Conservation (phyloP, 1,140 invertebrate species). For the Drosophila nigrodunni region DNA sequence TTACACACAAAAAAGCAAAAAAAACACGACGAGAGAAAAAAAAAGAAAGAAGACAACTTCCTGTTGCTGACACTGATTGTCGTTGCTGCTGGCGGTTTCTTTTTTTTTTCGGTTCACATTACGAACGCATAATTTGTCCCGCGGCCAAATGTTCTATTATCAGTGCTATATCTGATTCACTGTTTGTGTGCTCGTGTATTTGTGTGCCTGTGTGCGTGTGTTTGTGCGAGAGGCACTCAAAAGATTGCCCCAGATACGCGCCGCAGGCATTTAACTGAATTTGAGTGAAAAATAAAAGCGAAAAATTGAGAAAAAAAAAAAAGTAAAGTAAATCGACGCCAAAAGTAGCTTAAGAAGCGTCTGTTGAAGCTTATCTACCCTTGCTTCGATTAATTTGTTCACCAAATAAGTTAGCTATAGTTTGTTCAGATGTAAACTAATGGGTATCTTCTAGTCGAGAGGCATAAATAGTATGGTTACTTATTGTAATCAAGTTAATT, state of each 20-base stretch:
- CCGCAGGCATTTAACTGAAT: constrained; percentile 67
- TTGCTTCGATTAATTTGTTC: too few species aligned
- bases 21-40: background rate
- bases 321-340: constrained; percentile 36
- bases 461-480: background rate
- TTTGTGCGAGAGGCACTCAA: constrained; percentile 28
- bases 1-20: constrained; percentile 51
- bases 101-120: constrained; percentile 33
- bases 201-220: background rate
- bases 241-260: constrained; percentile 61
- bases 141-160: constrained; percentile 77
- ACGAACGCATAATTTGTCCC: constrained; percentile 73
- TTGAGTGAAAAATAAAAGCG: constrained; percentile 61
- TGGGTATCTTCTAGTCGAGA: too few species aligned
- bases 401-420: too few species aligned
- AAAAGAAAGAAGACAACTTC: constrained; percentile 38
- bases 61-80: constrained; percentile 79
- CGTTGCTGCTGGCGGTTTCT: constrained; percentile 41
- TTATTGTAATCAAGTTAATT: constrained; percentile 78
- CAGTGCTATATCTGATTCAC: constrained; percentile 2
- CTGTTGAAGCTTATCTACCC: background rate
- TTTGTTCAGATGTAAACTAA: too few species aligned
- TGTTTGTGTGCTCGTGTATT: too few species aligned
- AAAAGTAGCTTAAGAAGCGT: constrained; percentile 54
- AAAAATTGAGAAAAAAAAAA: constrained; percentile 34